Evolutionary conservation across 2,113 vertebrate genomes (phyloP).

Genomic region (Sander lucioperca): DNA sequence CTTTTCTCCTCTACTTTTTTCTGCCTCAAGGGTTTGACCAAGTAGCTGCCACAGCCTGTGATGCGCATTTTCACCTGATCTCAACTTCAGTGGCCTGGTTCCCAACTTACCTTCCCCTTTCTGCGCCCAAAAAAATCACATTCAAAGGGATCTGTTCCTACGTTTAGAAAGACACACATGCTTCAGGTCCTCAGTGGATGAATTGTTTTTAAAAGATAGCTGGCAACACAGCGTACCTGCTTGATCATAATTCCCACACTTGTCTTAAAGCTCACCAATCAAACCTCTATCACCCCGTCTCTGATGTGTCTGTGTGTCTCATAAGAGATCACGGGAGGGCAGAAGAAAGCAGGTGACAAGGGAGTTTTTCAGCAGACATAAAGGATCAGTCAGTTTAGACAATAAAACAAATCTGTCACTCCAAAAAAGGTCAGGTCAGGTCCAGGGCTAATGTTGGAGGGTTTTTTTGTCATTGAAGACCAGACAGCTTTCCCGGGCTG

Average conservation of each 20-base stretch:
- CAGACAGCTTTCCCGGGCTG: neutral
- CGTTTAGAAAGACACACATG: neutral
- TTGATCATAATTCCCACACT: too few species aligned
- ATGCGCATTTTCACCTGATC: conserved; percentile 34
- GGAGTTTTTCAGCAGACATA: conserved; percentile 37
- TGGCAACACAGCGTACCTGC: too few species aligned
- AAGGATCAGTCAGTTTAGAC: conserved; percentile 24
- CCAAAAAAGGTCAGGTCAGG: neutral
- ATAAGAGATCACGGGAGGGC: neutral
- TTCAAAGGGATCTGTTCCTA: conserved; percentile 2
- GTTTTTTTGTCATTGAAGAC: conserved; percentile 19
- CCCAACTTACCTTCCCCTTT: neutral
- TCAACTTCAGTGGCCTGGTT: conserved; percentile 21
- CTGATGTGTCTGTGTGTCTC: conserved; percentile 15
- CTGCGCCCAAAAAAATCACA: conserved; percentile 1
- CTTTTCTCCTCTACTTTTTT: neutral
- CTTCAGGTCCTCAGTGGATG: neutral
- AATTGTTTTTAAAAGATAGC: conserved; percentile 8
- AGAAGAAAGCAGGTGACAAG: conserved; percentile 20
- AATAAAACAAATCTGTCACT: neutral
- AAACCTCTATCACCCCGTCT: conserved; percentile 24
- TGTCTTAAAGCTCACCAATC: conserved; percentile 6
- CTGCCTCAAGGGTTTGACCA: neutral
- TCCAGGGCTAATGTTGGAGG: conserved; percentile 15
- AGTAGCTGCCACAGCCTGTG: conserved; percentile 25